phyloP scores from a whole-genome alignment of 2,797 vertebrate genomes.

The Danio tinwini region DNA sequence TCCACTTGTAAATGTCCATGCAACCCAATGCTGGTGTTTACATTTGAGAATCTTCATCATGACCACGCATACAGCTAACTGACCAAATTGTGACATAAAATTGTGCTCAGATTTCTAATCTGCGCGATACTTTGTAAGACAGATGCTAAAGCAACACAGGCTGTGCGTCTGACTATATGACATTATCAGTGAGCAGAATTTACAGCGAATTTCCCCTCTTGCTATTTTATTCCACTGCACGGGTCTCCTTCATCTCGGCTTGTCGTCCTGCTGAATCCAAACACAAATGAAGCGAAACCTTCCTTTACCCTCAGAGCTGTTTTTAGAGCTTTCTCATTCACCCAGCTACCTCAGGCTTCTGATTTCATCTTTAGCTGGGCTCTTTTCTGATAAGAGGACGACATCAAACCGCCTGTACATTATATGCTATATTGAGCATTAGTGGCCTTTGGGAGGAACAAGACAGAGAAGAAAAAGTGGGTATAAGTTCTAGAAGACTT shows the following conservation, averaged over 20 bases:
- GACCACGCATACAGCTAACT: too few relatives aligned
- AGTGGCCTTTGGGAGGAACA: constrained; percentile 22
- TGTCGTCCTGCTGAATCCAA: neutral
- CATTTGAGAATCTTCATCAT: too few relatives aligned
- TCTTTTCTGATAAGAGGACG: constrained; percentile 38
- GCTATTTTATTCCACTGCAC: neutral
- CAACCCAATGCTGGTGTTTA: too few relatives aligned
- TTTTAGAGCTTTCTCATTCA: constrained; percentile 34
- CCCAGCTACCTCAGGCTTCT: constrained; percentile 11
- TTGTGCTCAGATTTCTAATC: neutral
- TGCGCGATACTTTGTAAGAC: constrained; percentile 14
- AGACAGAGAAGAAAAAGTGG: neutral
- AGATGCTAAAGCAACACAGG: neutral
- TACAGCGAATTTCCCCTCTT: neutral
- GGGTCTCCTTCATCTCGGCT: neutral
- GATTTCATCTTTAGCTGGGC: constrained; percentile 50
- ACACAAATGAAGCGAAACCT: constrained; percentile 23
- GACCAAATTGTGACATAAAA: too few relatives aligned
- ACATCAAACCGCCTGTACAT: constrained; percentile 33
- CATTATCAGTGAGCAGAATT: constrained; percentile 3
- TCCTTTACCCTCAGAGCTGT: constrained; percentile 22
- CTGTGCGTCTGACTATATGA: neutral
- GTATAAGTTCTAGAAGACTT: constrained; percentile 19
- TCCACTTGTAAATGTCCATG: too few relatives aligned
- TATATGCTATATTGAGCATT: constrained; percentile 34